Evolutionary conservation across 2,888 invertebrate genomes (phyloP), one percentile per base, ranked within the genome.

Genomic region (Stenichneumon culpator): DNA sequence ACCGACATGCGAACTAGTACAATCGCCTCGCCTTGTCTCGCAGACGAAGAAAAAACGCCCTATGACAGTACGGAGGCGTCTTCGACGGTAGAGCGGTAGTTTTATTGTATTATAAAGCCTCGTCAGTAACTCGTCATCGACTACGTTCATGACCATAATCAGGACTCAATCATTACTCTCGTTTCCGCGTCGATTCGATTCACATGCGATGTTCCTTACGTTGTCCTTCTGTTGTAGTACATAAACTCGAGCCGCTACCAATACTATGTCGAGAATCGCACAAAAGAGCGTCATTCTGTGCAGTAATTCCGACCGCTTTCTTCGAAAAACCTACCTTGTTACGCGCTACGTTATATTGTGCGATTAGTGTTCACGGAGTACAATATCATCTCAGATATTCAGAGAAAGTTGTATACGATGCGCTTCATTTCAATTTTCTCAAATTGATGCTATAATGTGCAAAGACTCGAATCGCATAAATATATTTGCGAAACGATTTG

Each of bases 301-400:
- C 57, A 22, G 22, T 57, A 3, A 57, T 57, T 57, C 25, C 25
- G 25, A 22, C 22, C 14, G 19, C 25, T 57, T 57, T 25, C 25
- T 4, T 57, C 57, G 25, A 11, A 57, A 57, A 57, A 57, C 57
- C 19, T 11, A 57, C 57, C 57, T 57, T 57, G 25, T 57, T 57
- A 57, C 19, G 57, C 22, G 9, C 22, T 57, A 11, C 25, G 19
- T 57, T 57, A 11, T 57, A 57, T 11, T 4, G 25, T 22, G 9
- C 22, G 3, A 57, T 22, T 14, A 3, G n/a, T 0, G 25, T 57
- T 57, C 57, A 25, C 22, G 9, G 25, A 57, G 25, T 57, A 57
- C 22, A 54, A 54, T 57, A 57, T 57, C 57, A 57, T 57, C 57
- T 57, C 11, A 25, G 5, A 57, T 25, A 57, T 22, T 25, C 22